Conservation (phyloP, 1,140 invertebrate species). For the Brachionus sp. region DNA sequence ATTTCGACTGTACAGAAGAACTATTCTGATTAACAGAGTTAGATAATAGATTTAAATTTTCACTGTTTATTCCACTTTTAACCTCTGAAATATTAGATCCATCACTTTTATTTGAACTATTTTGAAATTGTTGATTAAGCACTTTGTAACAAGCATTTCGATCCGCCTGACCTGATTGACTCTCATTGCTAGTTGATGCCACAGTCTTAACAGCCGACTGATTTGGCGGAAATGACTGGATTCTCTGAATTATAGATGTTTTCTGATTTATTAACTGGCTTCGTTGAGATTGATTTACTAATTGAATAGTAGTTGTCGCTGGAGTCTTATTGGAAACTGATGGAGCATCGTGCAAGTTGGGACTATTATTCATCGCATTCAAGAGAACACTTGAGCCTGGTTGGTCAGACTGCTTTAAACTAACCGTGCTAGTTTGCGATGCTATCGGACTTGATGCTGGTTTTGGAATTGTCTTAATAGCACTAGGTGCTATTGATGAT, state of each 20-base stretch:
- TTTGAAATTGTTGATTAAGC: background rate
- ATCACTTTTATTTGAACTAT: background rate
- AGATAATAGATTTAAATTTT: background rate
- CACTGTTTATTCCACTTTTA: background rate
- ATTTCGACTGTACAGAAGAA: background rate
- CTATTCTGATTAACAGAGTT: background rate
- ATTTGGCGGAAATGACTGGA: slow-evolving; percentile 10
- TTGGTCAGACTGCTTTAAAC: background rate
- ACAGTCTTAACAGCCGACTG: background rate
- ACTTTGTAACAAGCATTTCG: background rate
- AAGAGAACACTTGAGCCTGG: background rate
- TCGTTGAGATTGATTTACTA: slow-evolving; percentile 7
- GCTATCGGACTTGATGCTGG: background rate
- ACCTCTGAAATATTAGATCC: background rate
- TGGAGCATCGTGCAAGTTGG: background rate
- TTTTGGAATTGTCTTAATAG: slow-evolving; percentile 15
- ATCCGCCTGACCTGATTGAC: background rate
- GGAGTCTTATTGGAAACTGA: background rate
- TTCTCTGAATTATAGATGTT: slow-evolving; percentile 31
- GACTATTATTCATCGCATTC: background rate
- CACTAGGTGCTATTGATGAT: background rate
- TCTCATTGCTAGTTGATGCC: background rate
- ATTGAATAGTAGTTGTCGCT: background rate
- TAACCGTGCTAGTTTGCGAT: background rate
- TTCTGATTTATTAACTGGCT: background rate